Conservation (phyloP, 2,888 invertebrate species). For the Eupithecia abbreviata region DNA sequence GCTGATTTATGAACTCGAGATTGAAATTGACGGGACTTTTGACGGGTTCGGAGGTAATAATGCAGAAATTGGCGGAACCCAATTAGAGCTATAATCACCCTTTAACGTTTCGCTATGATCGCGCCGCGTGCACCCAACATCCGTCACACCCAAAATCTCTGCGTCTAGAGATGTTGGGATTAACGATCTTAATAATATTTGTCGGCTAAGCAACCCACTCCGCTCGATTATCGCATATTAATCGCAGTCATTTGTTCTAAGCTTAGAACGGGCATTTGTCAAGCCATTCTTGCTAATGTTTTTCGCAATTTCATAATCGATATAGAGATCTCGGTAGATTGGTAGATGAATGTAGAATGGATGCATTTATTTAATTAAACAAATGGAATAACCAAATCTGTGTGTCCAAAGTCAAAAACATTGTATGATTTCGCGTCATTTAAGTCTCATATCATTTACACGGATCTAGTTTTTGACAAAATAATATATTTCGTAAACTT, state of each 20-base stretch:
- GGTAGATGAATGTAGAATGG: not conserved
- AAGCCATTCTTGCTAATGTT: conserved; percentile 71
- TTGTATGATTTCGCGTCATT: not conserved
- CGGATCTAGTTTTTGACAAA: no score
- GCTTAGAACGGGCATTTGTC: conserved; percentile 82
- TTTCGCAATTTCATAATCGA: conserved; percentile 80
- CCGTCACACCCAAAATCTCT: conserved; percentile 56
- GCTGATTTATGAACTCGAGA: conserved; percentile 44
- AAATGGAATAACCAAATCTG: conserved; percentile 61
- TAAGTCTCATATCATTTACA: not conserved
- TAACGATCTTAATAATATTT: conserved; percentile 84
- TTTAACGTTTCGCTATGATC: conserved; percentile 19
- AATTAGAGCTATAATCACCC: conserved; percentile 25
- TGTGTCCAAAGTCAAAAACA: not conserved
- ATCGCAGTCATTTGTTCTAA: conserved; percentile 81
- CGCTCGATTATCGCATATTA: conserved; percentile 75
- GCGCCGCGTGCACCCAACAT: conserved; percentile 61
- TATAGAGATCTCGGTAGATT: conserved; percentile 54
- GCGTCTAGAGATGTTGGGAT: conserved; percentile 75
- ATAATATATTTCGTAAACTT: no score
- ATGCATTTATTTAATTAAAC: no score
- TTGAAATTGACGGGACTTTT: conserved; percentile 33
- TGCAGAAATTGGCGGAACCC: conserved; percentile 11
- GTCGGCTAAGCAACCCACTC: conserved; percentile 77
- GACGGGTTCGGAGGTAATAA: conserved; percentile 9